phyloP scores from a whole-genome alignment of 2,113 vertebrate species.

The Ochotona princeps region DNA sequence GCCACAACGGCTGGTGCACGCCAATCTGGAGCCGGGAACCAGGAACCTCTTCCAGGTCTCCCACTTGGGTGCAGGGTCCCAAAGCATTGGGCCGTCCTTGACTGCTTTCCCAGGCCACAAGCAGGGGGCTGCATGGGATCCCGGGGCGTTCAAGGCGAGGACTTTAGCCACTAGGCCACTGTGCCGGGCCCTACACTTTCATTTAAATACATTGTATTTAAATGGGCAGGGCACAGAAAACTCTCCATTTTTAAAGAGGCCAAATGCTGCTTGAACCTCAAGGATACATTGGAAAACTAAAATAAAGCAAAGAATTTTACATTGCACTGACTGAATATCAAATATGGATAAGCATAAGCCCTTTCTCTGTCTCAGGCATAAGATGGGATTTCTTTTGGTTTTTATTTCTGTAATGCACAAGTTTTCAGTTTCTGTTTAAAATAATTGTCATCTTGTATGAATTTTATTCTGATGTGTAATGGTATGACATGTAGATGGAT shows the following conservation, averaged over 20 bases:
- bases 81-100: no score
- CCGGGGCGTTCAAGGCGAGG: no score
- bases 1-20: no score
- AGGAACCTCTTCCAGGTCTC: no score
- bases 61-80: no score
- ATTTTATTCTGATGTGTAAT: constrained; percentile 20
- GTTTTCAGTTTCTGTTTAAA: constrained; percentile 36
- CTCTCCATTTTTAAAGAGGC: constrained; percentile 42
- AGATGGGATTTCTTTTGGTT: not conserved
- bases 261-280: constrained; percentile 65
- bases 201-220: constrained; percentile 63
- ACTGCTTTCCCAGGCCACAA: no score
- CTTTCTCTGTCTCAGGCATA: constrained; percentile 10
- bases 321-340: constrained; percentile 1
- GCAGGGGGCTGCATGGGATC: no score
- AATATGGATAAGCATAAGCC: constrained; percentile 17
- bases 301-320: not conserved
- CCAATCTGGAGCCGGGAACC: no score
- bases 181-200: no score
- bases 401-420: constrained; percentile 24
- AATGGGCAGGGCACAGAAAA: not conserved
- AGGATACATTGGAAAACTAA: constrained; percentile 40
- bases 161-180: no score
- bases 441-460: not conserved
- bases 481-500: not conserved